Evolutionary conservation across 2,888 invertebrate species (phyloP).

Genomic region (Plebejus melissa): DNA sequence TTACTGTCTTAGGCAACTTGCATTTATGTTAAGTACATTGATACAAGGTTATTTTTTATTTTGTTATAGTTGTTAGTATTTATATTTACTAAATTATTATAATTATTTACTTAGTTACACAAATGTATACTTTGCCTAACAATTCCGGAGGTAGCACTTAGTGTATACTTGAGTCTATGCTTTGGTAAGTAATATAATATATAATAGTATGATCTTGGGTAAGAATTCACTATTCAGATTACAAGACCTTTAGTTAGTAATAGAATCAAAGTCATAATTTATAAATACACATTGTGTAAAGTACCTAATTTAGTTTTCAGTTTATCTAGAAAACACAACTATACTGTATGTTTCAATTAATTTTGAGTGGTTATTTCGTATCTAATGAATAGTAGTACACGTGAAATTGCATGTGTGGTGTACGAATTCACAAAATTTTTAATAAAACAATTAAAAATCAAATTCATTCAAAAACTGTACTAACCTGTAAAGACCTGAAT

Average conservation of each 20-base stretch:
- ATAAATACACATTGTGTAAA: background rate
- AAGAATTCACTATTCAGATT: background rate
- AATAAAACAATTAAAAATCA: slow-evolving; percentile 17
- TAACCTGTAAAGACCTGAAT: slow-evolving; percentile 69
- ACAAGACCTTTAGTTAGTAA: background rate
- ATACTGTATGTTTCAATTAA: background rate
- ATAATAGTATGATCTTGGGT: too few relatives aligned
- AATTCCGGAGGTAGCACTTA: background rate
- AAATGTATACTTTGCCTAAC: background rate
- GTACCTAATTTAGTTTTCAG: background rate
- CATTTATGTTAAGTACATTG: too few relatives aligned
- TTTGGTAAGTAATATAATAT: background rate
- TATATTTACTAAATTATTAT: too few relatives aligned
- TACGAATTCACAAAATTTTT: background rate
- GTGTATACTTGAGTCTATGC: background rate
- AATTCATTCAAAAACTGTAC: slow-evolving; percentile 39
- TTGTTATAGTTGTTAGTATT: background rate
- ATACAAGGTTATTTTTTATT: background rate
- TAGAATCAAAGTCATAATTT: background rate
- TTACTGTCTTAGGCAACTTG: too few relatives aligned
- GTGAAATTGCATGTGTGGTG: background rate
- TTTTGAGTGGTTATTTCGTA: background rate
- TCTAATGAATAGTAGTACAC: background rate
- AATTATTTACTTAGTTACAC: background rate
- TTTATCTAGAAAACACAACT: background rate